These are phyloP conservation scores for Cricetomys ansorgei DNA, from an alignment of 2,113 vertebrate species.

Conservation along the genomic window DNA sequence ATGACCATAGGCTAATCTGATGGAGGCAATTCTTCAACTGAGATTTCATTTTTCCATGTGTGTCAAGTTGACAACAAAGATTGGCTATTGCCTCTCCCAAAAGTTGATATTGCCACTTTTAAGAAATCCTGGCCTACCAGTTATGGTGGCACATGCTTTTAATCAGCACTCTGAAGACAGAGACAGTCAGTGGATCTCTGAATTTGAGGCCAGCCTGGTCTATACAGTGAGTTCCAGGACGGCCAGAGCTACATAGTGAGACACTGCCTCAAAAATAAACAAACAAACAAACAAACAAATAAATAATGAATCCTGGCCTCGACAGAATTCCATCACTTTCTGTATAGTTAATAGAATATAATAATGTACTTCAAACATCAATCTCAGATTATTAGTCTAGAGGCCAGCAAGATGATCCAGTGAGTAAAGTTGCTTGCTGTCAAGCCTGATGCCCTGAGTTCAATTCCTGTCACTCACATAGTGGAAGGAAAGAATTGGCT, in stretches of 20 bases:
- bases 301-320: neutral
- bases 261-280: neutral
- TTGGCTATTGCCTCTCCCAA: neutral
- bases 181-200: neutral
- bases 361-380: neutral
- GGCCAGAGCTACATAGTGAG: neutral
- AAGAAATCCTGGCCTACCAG: neutral
- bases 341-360: neutral
- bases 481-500: neutral
- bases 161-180: neutral
- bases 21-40: neutral
- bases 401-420: neutral
- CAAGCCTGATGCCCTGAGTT: neutral
- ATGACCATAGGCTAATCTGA: neutral
- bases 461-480: neutral
- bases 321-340: constrained; percentile 20
- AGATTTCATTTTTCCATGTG: neutral
- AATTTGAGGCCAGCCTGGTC: neutral
- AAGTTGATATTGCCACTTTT: neutral
- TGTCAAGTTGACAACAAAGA: neutral
- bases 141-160: neutral
- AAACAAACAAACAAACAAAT: too few species aligned
- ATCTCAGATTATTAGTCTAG: neutral
- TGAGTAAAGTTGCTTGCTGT: neutral
- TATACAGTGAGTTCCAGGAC: neutral